Conservation (phyloP, 2,888 invertebrate genomes). For the Drosophila kanekoi region DNA sequence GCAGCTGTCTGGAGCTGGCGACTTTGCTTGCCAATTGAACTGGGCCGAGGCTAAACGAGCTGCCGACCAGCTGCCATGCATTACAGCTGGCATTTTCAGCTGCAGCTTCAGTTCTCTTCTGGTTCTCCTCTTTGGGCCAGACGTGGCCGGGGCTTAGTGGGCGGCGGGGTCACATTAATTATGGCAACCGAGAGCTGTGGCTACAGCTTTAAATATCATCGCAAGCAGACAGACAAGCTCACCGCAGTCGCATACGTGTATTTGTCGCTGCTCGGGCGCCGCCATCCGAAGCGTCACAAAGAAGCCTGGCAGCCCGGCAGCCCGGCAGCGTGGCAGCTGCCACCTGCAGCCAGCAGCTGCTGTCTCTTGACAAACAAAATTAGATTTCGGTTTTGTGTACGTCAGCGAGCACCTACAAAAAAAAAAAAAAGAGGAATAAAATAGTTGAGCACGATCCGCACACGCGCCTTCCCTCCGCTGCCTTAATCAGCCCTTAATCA, state of each 20-base stretch:
- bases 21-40: slow-evolving; percentile 30
- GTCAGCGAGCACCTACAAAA: slow-evolving; percentile 38
- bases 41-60: slow-evolving; percentile 27
- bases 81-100: slow-evolving; percentile 21
- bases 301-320: slow-evolving; percentile 15
- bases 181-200: slow-evolving; percentile 47
- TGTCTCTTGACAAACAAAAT: slow-evolving; percentile 69
- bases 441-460: slow-evolving; percentile 41
- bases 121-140: not conserved
- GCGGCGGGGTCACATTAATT: slow-evolving; percentile 57
- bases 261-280: slow-evolving; percentile 8
- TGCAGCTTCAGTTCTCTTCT: slow-evolving; percentile 3
- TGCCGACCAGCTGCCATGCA: slow-evolving; percentile 17
- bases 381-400: slow-evolving; percentile 72
- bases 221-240: slow-evolving; percentile 48
- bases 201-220: slow-evolving; percentile 55
- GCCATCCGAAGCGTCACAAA: slow-evolving; percentile 37
- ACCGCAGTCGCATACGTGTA: slow-evolving; percentile 22
- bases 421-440: not conserved
- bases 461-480: slow-evolving; percentile 16
- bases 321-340: slow-evolving; percentile 2
- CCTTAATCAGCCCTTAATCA: not conserved
- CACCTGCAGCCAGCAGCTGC: slow-evolving; percentile 13
- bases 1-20: not conserved
- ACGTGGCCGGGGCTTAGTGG: not conserved